Percentiles rank a stretch among this genome's conserved stretches.
Conservation (phyloP, 1,140 invertebrate species). For the Bombus polaris region DNA sequence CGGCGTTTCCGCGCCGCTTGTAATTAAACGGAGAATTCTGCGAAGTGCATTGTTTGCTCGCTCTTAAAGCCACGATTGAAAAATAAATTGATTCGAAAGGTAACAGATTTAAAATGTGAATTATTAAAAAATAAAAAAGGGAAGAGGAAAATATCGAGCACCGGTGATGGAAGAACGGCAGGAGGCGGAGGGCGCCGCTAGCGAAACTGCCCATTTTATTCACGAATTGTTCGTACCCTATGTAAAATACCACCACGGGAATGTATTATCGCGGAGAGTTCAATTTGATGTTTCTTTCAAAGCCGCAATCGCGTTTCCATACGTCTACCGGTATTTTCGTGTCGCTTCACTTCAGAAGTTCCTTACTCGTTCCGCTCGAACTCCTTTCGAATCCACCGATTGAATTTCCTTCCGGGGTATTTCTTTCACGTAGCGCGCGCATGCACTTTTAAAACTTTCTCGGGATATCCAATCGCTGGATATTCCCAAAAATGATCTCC, state of each 20-base stretch:
- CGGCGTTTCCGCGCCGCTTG: conserved; percentile 24
- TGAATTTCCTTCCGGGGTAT: conserved; percentile 43
- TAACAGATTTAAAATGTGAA: conserved; percentile 37
- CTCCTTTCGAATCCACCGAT: conserved; percentile 20
- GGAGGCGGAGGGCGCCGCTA: too few species aligned
- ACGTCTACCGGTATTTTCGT: conserved; percentile 41
- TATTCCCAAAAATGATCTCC: neutral
- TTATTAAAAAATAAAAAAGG: neutral
- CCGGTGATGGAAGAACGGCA: neutral
- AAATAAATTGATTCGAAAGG: conserved; percentile 42
- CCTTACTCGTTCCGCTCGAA: neutral
- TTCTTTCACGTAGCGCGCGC: conserved; percentile 9
- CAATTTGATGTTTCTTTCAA: conserved; percentile 43
- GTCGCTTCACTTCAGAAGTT: conserved; percentile 23
- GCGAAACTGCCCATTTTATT: conserved; percentile 11
- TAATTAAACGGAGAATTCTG: conserved; percentile 46
- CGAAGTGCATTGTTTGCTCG: conserved; percentile 6
- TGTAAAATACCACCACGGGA: conserved; percentile 30
- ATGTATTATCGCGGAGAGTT: conserved; percentile 38
- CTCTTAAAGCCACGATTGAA: conserved; percentile 38
- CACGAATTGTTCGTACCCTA: neutral
- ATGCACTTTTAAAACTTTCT: conserved; percentile 32
- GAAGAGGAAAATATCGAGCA: neutral
- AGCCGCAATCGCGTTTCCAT: conserved; percentile 45
- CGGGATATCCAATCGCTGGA: neutral